These are phyloP conservation scores for Monochamus alternatus DNA, from an alignment of 2,888 invertebrate genomes.

Conservation along the genomic window DNA sequence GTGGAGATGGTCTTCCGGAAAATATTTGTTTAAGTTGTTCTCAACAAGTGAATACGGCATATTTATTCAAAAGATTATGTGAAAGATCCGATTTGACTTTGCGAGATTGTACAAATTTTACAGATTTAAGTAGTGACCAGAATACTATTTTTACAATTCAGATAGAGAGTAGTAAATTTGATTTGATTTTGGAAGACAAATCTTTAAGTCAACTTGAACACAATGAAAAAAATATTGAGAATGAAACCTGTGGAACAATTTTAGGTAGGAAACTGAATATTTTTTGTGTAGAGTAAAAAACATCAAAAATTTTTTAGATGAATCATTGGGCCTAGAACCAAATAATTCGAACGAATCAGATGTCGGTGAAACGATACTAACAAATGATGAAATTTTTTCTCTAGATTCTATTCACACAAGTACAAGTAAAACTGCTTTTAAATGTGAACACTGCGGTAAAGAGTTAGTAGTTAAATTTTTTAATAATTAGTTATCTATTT, in stretches of 20 bases:
- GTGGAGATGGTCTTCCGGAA: conserved; percentile 64
- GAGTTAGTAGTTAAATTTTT: conserved; percentile 39
- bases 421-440: conserved; percentile 44
- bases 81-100: conserved; percentile 62
- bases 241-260: background rate
- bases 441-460: conserved; percentile 45
- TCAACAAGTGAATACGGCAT: conserved; percentile 58
- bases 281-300: background rate
- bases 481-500: background rate
- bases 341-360: background rate
- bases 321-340: background rate
- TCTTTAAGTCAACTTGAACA: conserved; percentile 19
- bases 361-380: background rate
- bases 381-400: conserved; percentile 37
- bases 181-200: conserved; percentile 37
- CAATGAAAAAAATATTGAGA: conserved; percentile 12
- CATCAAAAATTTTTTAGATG: conserved; percentile 24
- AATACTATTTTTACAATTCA: conserved; percentile 13
- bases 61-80: conserved; percentile 62
- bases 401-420: conserved; percentile 41
- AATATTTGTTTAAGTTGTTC: conserved; percentile 63
- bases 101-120: conserved; percentile 44
- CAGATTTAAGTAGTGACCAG: conserved; percentile 10
- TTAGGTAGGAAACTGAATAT: background rate
- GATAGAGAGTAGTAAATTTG: conserved; percentile 22